Evolutionary conservation across 2,113 vertebrate species (phyloP).

Genomic region (Hyperopisus bebe): DNA sequence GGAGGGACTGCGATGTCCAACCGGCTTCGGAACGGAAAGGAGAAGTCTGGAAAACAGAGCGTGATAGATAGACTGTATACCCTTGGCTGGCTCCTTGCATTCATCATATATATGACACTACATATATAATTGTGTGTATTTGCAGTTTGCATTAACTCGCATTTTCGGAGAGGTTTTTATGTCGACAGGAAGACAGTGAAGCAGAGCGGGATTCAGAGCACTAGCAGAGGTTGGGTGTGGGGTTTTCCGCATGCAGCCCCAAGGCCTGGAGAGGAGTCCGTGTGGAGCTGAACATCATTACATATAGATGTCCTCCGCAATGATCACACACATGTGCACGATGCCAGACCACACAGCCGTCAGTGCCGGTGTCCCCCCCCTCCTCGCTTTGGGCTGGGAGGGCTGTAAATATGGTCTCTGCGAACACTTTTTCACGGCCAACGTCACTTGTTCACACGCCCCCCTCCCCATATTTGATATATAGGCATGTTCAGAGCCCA

Average conservation of each 20-base stretch:
- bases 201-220: neutral
- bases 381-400: neutral
- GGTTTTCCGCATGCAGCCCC: conserved; percentile 43
- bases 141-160: conserved; percentile 47
- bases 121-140: conserved; percentile 54
- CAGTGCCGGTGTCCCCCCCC: neutral
- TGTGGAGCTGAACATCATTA: conserved; percentile 9
- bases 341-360: neutral
- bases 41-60: conserved; percentile 37
- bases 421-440: neutral
- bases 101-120: conserved; percentile 27
- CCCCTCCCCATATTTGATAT: conserved; percentile 42
- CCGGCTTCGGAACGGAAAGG: neutral
- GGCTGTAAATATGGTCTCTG: neutral
- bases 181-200: conserved; percentile 39
- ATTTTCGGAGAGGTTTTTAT: conserved; percentile 59
- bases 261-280: conserved; percentile 30
- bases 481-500: conserved; percentile 58
- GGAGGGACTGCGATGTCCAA: neutral
- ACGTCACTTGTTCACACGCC: neutral
- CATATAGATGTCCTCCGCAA: conserved; percentile 24
- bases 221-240: neutral
- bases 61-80: conserved; percentile 43
- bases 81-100: conserved; percentile 46
- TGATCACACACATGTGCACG: conserved; percentile 19